These are phyloP conservation scores for Acromyrmex heyeri DNA, from an alignment of 1,140 invertebrate species.

Conservation along the genomic window DNA sequence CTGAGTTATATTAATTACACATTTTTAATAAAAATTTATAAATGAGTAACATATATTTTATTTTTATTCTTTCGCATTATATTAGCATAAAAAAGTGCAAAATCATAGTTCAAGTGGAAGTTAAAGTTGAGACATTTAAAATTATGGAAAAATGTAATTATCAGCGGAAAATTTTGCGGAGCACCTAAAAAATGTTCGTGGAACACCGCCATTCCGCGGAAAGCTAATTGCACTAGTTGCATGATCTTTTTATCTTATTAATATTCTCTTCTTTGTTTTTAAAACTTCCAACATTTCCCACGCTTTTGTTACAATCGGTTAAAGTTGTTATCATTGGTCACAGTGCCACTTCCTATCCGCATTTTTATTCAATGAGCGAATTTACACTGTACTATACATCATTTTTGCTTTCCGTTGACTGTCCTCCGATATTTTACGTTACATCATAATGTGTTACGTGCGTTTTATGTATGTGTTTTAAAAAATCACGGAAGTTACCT, in stretches of 20 bases:
- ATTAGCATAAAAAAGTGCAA: background rate
- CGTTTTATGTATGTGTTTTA: background rate
- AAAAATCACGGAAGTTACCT: background rate
- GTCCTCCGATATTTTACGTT: constrained; percentile 24
- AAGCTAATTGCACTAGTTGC: background rate
- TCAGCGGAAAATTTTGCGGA: constrained; percentile 35
- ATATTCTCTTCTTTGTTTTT: constrained; percentile 7
- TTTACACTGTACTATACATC: background rate
- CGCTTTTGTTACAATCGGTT: constrained; percentile 3
- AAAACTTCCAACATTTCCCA: constrained; percentile 15
- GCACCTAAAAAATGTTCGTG: constrained; percentile 28
- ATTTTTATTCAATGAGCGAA: constrained; percentile 12
- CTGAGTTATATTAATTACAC: background rate
- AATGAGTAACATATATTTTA: background rate
- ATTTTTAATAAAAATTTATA: background rate
- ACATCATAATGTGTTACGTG: background rate
- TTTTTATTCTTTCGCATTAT: background rate
- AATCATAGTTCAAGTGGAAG: background rate
- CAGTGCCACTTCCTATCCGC: background rate
- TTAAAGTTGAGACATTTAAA: constrained; percentile 14
- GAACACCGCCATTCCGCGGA: constrained; percentile 6
- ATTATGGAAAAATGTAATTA: constrained; percentile 36
- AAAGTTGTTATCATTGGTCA: constrained; percentile 1
- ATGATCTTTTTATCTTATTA: background rate
- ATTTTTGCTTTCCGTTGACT: background rate